phyloP scores from a whole-genome alignment of 2,113 vertebrate species.

The Eclectus roratus region DNA sequence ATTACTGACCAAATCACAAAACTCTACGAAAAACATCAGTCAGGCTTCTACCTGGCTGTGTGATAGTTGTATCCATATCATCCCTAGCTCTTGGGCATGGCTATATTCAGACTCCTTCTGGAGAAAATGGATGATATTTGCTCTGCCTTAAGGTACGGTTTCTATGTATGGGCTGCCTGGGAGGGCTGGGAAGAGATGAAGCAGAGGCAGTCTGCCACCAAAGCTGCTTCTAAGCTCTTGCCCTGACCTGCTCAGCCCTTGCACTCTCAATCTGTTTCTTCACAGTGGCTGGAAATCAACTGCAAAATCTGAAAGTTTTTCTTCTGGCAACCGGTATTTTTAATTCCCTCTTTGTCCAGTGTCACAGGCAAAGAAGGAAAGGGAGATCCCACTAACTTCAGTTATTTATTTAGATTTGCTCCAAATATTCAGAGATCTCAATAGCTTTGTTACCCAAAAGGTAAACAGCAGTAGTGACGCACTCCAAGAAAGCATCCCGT shows the following conservation, averaged over 20 bases:
- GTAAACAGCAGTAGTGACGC: neutral
- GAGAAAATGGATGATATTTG: neutral
- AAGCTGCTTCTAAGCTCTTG: neutral
- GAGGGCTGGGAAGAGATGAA: neutral
- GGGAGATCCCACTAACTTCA: neutral
- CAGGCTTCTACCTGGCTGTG: neutral
- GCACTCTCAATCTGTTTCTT: neutral
- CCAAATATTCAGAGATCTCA: constrained; percentile 11
- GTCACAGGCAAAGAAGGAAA: neutral
- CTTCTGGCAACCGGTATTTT: neutral
- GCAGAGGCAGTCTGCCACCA: neutral
- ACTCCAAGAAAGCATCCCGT: constrained; percentile 27
- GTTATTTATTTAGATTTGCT: constrained; percentile 12
- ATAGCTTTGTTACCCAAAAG: neutral
- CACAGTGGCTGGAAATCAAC: neutral
- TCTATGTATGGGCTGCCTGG: fast-evolving
- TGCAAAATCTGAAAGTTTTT: neutral
- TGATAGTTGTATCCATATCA: fast-evolving
- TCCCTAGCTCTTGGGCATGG: neutral
- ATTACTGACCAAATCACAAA: neutral
- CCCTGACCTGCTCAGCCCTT: neutral
- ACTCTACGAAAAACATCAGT: neutral
- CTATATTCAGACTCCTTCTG: neutral
- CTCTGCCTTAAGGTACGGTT: neutral
- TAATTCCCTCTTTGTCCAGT: neutral